phyloP scores from a whole-genome alignment of 2,113 vertebrate species.

The Miniopterus natalensis region DNA sequence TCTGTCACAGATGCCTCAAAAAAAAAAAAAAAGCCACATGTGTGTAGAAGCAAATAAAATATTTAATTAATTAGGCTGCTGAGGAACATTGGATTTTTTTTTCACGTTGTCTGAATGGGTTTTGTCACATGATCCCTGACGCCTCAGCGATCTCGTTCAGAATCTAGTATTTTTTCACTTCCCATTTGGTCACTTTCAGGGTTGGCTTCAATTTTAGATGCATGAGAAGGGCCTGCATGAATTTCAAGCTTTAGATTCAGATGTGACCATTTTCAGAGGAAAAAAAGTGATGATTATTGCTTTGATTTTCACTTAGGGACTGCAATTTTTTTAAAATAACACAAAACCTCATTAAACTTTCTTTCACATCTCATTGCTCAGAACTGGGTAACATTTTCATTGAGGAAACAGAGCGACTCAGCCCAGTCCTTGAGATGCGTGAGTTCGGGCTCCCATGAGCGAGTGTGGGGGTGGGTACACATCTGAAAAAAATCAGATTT shows the following conservation, averaged over 20 bases:
- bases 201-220: constrained; percentile 6
- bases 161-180: neutral
- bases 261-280: neutral
- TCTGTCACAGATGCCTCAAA: neutral
- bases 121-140: neutral
- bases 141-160: neutral
- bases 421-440: neutral
- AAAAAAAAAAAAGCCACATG: neutral
- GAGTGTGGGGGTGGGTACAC: neutral
- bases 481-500: neutral
- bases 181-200: neutral
- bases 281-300: neutral
- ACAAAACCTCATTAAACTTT: neutral
- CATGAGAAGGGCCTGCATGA: neutral
- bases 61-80: neutral
- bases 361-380: constrained; percentile 19
- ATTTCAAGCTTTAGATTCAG: neutral
- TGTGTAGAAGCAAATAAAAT: neutral
- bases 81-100: neutral
- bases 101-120: neutral
- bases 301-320: neutral
- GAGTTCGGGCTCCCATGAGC: neutral
- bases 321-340: neutral
- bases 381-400: neutral
- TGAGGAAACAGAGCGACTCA: neutral